phyloP scores from a whole-genome alignment of 2,888 invertebrate species.

The Steinernema hermaphroditum region DNA sequence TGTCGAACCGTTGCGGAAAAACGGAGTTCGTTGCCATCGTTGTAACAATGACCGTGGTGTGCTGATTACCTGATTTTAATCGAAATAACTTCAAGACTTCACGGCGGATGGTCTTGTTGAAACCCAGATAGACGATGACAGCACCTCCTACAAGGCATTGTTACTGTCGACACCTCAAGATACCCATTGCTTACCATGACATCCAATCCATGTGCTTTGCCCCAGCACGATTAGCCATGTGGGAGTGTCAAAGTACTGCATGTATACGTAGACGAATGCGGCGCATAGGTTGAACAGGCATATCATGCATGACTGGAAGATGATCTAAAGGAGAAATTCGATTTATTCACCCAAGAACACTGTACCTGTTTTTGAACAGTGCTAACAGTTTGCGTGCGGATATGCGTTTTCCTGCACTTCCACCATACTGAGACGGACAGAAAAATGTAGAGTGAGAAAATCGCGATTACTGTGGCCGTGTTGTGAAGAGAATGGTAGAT shows the following conservation, averaged over 20 bases:
- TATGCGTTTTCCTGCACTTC: not conserved
- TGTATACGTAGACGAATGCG: conserved; percentile 14
- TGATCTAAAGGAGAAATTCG: not conserved
- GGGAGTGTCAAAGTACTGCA: not conserved
- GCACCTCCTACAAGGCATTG: not conserved
- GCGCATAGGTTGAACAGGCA: not conserved
- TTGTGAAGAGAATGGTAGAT: not conserved
- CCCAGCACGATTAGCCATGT: not conserved
- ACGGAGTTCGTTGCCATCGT: too few species aligned
- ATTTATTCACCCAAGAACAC: not conserved
- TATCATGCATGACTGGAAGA: conserved; percentile 6
- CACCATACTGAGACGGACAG: not conserved
- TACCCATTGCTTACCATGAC: not conserved
- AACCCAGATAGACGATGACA: not conserved
- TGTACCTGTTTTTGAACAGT: not conserved
- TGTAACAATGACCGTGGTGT: too few species aligned
- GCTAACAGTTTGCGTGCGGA: not conserved
- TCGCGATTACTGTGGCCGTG: not conserved
- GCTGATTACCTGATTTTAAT: too few species aligned
- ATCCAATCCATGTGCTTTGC: not conserved
- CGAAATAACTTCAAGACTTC: not conserved
- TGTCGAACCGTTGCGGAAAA: too few species aligned
- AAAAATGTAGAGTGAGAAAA: not conserved
- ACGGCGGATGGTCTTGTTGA: not conserved
- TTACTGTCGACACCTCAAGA: not conserved